phyloP scores from a whole-genome alignment of 2,113 vertebrate species.

The Leucopternis melanops region DNA sequence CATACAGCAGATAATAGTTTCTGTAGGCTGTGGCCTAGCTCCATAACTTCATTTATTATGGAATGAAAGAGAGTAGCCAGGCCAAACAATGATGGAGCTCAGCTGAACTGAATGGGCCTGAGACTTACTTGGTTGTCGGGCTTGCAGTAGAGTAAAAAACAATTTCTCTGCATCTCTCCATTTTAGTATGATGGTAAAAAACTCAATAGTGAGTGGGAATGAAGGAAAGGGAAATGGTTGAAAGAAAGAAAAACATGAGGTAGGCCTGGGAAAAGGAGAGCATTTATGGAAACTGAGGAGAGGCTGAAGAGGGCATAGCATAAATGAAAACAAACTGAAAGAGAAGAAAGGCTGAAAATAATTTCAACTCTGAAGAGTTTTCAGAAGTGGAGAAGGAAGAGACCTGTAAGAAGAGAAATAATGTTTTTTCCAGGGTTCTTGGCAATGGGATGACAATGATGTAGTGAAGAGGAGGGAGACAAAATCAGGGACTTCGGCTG shows the following conservation, averaged over 20 bases:
- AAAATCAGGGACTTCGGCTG: neutral
- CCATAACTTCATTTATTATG: neutral
- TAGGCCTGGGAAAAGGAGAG: neutral
- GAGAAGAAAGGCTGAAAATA: neutral
- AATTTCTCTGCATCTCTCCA: neutral
- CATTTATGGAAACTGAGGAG: neutral
- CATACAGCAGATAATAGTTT: neutral
- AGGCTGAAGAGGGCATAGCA: neutral
- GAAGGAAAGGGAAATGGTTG: neutral
- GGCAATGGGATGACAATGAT: neutral
- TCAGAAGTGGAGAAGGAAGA: neutral
- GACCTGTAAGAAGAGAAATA: neutral
- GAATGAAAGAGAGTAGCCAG: neutral
- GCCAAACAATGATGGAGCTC: neutral
- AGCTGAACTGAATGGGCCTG: neutral
- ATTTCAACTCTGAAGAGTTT: neutral
- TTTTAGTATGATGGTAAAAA: too few relatives aligned
- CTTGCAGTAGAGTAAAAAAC: neutral
- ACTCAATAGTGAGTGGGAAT: neutral
- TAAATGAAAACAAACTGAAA: neutral
- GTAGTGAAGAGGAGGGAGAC: neutral
- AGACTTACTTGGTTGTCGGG: neutral
- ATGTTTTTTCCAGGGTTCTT: neutral
- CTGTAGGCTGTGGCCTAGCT: neutral
- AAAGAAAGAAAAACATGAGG: neutral